phyloP scores from a whole-genome alignment of 2,113 vertebrate species.

The Camelus bactrianus region DNA sequence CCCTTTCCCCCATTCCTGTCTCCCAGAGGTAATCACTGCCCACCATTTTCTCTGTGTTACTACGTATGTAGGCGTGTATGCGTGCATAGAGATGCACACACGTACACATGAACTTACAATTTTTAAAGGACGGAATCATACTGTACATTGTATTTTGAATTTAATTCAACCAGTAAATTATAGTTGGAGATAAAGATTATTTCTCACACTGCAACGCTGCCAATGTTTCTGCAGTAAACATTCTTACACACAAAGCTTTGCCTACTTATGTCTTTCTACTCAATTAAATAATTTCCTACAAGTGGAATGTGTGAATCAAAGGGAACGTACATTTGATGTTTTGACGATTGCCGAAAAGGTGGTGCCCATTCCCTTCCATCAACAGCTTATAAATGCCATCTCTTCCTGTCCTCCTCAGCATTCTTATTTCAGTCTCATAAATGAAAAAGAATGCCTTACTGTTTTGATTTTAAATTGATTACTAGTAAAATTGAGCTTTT shows the following conservation, averaged over 20 bases:
- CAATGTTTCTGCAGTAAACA: not conserved
- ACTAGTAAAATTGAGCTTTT: slow-evolving; percentile 23
- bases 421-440: slow-evolving; percentile 4
- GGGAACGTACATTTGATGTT: not conserved
- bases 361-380: not conserved
- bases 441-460: not conserved
- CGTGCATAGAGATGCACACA: not conserved
- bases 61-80: not conserved
- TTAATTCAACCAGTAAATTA: not conserved
- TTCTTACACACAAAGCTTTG: not conserved
- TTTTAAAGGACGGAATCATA: not conserved
- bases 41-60: not conserved
- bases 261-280: slow-evolving; percentile 35
- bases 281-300: slow-evolving; percentile 29
- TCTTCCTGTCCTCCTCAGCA: not conserved
- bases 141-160: not conserved
- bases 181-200: not conserved
- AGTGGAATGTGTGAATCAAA: not conserved
- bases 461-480: not conserved
- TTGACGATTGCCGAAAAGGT: not conserved
- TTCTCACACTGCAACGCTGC: not conserved
- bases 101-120: not conserved
- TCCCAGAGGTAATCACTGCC: not conserved
- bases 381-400: not conserved
- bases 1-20: not conserved